Evolutionary conservation across 2,113 vertebrate species (phyloP).

Genomic region (Mesitornis unicolor): DNA sequence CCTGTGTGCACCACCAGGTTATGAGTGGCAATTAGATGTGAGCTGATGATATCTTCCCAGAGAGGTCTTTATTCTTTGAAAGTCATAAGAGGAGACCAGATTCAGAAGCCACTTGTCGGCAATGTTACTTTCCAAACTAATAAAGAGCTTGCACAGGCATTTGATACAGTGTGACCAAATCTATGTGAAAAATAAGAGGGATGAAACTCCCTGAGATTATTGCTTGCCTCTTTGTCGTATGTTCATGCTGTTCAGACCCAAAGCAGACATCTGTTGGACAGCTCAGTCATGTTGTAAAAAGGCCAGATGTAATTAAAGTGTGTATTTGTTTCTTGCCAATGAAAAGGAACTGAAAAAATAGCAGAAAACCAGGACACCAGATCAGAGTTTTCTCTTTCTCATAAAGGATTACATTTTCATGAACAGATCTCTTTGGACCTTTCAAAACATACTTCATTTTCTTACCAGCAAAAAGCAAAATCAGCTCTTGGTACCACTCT

Average conservation of each 20-base stretch:
- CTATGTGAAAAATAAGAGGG: neutral
- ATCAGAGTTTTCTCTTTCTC: constrained; percentile 7
- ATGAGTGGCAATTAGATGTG: neutral
- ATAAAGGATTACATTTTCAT: neutral
- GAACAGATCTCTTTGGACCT: neutral
- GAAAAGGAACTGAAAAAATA: constrained; percentile 5
- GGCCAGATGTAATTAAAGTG: constrained; percentile 38
- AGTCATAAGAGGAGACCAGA: neutral
- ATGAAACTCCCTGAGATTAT: neutral
- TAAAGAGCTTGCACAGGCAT: neutral
- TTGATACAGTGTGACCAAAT: neutral
- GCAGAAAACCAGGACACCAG: neutral
- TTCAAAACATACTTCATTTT: neutral
- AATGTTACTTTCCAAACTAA: neutral
- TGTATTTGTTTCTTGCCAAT: neutral
- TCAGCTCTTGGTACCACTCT: neutral
- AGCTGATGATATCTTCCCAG: neutral
- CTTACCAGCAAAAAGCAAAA: neutral
- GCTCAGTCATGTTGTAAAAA: constrained; percentile 26
- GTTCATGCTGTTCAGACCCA: neutral
- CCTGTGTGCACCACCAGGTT: neutral
- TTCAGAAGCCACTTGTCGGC: neutral
- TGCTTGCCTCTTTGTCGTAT: neutral
- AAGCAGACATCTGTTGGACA: constrained; percentile 58
- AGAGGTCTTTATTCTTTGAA: neutral